phyloP scores from a whole-genome alignment of 2,888 invertebrate species.

The Phania funesta region DNA sequence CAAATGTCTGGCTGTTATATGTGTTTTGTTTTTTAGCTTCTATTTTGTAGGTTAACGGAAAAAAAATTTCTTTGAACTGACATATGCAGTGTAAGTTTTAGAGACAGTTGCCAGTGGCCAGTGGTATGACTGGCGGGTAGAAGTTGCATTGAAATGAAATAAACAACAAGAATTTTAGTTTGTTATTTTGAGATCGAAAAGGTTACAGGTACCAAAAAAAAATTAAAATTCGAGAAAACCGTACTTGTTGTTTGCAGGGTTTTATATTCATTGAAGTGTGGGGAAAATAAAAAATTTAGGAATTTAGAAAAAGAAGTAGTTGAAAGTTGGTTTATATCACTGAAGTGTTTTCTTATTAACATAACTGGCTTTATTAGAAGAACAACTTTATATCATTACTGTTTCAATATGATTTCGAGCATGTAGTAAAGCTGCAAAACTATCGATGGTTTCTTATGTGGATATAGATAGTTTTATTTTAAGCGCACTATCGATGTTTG shows the following conservation, averaged over 20 bases:
- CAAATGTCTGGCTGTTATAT: constrained; percentile 20
- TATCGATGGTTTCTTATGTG: too few species aligned
- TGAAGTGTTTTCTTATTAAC: too few species aligned
- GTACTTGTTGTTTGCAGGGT: constrained; percentile 4
- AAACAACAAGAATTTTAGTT: constrained; percentile 55
- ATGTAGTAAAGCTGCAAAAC: too few species aligned
- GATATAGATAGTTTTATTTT: too few species aligned
- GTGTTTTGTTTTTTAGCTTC: not conserved
- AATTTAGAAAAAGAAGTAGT: not conserved
- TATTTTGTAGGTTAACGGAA: constrained; percentile 37
- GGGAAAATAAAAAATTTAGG: not conserved
- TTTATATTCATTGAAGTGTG: not conserved
- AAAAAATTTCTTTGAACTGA: constrained; percentile 47
- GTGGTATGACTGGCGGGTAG: constrained; percentile 10
- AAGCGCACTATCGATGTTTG: too few species aligned
- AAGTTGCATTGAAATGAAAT: constrained; percentile 43
- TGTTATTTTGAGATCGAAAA: constrained; percentile 59
- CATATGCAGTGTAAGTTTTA: not conserved
- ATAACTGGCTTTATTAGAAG: too few species aligned
- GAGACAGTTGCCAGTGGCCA: constrained; percentile 19
- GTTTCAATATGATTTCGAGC: too few species aligned
- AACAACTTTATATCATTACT: too few species aligned
- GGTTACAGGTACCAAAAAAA: constrained; percentile 62
- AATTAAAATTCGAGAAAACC: not conserved
- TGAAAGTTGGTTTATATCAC: too few species aligned